These are phyloP conservation scores for Linhomoeus sp. DNA, from an alignment of 2,888 invertebrate genomes.

Conservation along the genomic window DNA sequence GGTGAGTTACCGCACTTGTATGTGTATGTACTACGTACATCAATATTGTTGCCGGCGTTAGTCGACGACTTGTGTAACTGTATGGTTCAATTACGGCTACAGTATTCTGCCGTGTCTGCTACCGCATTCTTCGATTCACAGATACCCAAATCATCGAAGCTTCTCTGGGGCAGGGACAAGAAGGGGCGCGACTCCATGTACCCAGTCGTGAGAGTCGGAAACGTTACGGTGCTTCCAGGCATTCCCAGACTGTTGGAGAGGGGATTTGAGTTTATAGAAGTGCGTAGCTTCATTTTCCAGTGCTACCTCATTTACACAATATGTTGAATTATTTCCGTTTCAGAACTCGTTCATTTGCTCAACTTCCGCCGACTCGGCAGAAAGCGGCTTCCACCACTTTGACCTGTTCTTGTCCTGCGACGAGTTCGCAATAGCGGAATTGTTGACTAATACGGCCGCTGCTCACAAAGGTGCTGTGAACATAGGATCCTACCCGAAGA, in stretches of 20 bases:
- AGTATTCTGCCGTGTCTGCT: too few species aligned
- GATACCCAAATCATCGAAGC: slow-evolving; percentile 32
- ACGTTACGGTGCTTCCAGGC: slow-evolving; percentile 51
- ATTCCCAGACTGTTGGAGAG: slow-evolving; percentile 40
- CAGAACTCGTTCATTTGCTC: too few species aligned
- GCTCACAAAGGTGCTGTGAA: slow-evolving; percentile 33
- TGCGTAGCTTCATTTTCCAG: slow-evolving; percentile 3
- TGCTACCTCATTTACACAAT: too few species aligned
- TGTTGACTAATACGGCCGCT: slow-evolving; percentile 33
- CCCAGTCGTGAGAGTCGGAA: slow-evolving; percentile 36
- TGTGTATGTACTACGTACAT: too few species aligned
- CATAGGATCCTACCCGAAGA: slow-evolving; percentile 41
- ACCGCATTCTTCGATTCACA: too few species aligned
- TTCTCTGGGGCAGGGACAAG: slow-evolving; percentile 36
- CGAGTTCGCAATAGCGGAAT: slow-evolving; percentile 31
- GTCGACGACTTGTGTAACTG: too few species aligned
- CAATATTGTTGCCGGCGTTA: too few species aligned
- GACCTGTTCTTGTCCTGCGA: slow-evolving; percentile 10
- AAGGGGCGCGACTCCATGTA: slow-evolving; percentile 34
- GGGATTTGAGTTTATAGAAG: slow-evolving; percentile 31
- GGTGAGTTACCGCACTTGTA: slow-evolving; percentile 16
- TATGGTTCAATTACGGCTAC: too few species aligned
- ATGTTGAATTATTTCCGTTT: too few species aligned
- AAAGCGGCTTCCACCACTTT: too few species aligned
- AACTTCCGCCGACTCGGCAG: too few species aligned